Conservation (phyloP, 2,113 vertebrate genomes). For the Alosa alosa region DNA sequence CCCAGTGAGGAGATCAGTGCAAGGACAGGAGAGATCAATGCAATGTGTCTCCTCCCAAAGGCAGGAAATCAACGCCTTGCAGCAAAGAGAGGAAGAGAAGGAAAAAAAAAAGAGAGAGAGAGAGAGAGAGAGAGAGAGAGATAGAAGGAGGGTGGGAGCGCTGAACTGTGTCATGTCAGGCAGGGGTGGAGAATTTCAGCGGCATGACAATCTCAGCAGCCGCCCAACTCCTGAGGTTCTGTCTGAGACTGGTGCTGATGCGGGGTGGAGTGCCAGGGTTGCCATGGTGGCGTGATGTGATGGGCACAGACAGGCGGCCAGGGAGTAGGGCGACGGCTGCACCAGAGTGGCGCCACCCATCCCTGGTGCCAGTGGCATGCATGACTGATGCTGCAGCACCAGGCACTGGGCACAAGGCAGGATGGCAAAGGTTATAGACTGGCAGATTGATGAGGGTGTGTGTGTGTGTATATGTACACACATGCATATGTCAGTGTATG, state of each 20-base stretch:
- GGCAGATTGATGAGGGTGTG: neutral
- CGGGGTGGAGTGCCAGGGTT: neutral
- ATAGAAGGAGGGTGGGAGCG: neutral
- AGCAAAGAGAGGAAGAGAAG: neutral
- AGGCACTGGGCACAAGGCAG: constrained; percentile 25
- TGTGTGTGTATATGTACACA: constrained; percentile 21
- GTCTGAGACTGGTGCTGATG: neutral
- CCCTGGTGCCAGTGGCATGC: constrained; percentile 32
- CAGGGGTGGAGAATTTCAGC: constrained; percentile 16
- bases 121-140: neutral
- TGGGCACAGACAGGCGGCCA: neutral
- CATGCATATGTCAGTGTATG: constrained; percentile 37
- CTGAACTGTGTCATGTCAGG: constrained; percentile 6
- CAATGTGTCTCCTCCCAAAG: constrained; percentile 31
- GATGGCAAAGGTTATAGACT: constrained; percentile 43
- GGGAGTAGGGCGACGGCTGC: neutral
- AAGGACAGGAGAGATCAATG: constrained; percentile 69
- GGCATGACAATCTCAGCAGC: constrained; percentile 15
- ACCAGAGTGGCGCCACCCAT: constrained; percentile 12
- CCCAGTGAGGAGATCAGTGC: constrained; percentile 62
- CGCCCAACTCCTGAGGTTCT: neutral
- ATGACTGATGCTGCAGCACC: constrained; percentile 35
- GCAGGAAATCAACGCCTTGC: constrained; percentile 22
- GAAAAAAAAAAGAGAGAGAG: neutral
- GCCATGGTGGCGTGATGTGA: neutral